Evolutionary conservation across 2,797 vertebrate genomes (phyloP).

Genomic region (Microchirus variegatus): DNA sequence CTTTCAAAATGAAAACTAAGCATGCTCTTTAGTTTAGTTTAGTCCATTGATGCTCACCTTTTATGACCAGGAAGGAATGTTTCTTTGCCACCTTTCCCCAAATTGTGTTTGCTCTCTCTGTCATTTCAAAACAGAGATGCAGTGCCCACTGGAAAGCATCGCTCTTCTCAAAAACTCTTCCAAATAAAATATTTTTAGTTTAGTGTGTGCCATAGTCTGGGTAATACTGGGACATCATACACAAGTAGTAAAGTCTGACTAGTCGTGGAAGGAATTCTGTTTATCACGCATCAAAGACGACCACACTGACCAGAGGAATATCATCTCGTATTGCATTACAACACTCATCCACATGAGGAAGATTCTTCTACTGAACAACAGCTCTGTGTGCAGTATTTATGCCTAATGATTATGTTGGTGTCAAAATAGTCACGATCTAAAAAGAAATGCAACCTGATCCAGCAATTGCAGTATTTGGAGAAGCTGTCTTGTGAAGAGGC

Average conservation of each 20-base stretch:
- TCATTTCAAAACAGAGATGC: constrained; percentile 35
- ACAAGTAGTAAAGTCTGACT: constrained; percentile 29
- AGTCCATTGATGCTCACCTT: constrained; percentile 17
- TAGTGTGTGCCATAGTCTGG: constrained; percentile 15
- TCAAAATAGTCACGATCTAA: background rate
- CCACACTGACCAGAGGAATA: constrained; percentile 30
- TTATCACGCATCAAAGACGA: constrained; percentile 44
- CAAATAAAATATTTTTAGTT: constrained; percentile 43
- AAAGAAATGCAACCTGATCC: too few relatives aligned
- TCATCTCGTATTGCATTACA: constrained; percentile 32
- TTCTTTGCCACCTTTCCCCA: constrained; percentile 12
- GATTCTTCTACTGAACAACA: constrained; percentile 6
- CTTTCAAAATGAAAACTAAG: constrained; percentile 37
- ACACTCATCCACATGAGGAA: constrained; percentile 26
- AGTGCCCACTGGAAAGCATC: constrained; percentile 30
- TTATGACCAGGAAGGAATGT: constrained; percentile 30
- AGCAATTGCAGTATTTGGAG: too few relatives aligned
- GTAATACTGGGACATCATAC: constrained; percentile 25
- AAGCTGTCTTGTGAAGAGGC: too few relatives aligned
- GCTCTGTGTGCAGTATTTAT: constrained; percentile 5
- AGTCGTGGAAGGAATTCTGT: constrained; percentile 53
- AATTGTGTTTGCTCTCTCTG: constrained; percentile 18
- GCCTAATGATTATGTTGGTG: background rate
- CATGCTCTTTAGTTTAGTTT: constrained; percentile 32
- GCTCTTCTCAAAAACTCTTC: constrained; percentile 14